These are phyloP conservation scores for Phainopepla nitens DNA, from an alignment of 2,113 vertebrate species.

Conservation along the genomic window DNA sequence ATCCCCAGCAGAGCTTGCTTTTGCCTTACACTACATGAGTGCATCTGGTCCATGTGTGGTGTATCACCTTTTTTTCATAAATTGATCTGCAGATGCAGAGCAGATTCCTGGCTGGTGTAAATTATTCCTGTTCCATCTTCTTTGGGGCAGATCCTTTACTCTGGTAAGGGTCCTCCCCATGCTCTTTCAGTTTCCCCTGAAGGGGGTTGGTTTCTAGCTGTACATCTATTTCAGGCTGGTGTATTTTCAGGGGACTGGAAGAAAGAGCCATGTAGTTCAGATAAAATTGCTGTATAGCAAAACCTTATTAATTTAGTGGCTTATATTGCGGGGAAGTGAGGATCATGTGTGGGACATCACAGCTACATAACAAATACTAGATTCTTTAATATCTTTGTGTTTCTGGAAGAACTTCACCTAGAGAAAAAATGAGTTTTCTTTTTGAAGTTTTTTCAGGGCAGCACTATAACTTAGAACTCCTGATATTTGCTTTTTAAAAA, in stretches of 20 bases:
- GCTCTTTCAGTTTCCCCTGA: background rate
- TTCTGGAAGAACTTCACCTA: background rate
- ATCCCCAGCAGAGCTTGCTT: background rate
- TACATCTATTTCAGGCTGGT: background rate
- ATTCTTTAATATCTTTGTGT: background rate
- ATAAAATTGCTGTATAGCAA: background rate
- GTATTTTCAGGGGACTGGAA: background rate
- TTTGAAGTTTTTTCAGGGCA: background rate
- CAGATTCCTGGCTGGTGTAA: background rate
- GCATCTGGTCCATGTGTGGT: background rate
- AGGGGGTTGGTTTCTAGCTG: background rate
- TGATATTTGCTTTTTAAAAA: background rate
- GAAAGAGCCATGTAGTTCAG: background rate
- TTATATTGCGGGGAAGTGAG: background rate
- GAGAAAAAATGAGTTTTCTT: background rate
- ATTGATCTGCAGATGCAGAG: background rate
- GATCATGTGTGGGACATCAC: background rate
- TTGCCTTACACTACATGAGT: background rate
- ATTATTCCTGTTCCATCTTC: background rate
- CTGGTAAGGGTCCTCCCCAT: background rate
- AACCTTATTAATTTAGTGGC: background rate
- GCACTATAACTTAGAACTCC: background rate
- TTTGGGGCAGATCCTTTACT: background rate
- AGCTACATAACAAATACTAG: background rate
- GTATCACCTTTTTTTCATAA: conserved; percentile 24